Conservation (phyloP, 1,140 invertebrate genomes). For the Oscheius sp. region DNA sequence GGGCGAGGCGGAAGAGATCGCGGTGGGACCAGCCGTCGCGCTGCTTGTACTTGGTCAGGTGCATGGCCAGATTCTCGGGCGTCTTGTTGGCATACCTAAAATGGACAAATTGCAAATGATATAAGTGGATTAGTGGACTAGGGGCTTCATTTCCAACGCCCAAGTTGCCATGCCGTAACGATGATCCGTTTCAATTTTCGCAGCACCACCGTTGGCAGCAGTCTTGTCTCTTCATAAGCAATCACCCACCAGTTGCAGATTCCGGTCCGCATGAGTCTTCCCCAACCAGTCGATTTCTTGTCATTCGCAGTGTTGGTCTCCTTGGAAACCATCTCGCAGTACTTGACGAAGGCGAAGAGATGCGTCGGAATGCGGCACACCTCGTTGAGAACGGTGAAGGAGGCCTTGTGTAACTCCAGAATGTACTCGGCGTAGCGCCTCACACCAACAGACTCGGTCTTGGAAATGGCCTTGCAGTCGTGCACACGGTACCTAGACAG, state of each 20-base stretch:
- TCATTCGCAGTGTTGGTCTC: not conserved
- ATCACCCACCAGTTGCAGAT: constrained; percentile 43
- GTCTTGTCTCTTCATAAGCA: no score
- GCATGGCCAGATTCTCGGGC: constrained; percentile 67
- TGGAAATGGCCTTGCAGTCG: not conserved
- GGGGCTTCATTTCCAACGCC: not conserved
- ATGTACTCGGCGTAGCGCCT: constrained; percentile 39
- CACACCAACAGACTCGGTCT: not conserved
- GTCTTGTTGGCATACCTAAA: constrained; percentile 65
- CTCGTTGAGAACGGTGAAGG: constrained; percentile 36
- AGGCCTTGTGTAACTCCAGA: constrained; percentile 31
- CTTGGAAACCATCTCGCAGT: constrained; percentile 49
- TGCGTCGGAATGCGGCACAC: constrained; percentile 63
- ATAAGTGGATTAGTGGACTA: not conserved
- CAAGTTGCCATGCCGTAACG: constrained; percentile 1
- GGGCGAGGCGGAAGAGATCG: constrained; percentile 70
- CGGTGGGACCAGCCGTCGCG: constrained; percentile 71
- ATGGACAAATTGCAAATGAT: not conserved
- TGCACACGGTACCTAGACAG: no score
- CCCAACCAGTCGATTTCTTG: constrained; percentile 52
- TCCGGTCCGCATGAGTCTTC: constrained; percentile 44
- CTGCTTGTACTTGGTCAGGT: constrained; percentile 68
- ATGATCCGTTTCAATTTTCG: not conserved
- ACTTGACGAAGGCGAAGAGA: constrained; percentile 62
- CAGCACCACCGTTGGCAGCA: no score